These are phyloP conservation scores for Aix galericulata DNA, from an alignment of 2,113 vertebrate species.

Conservation along the genomic window DNA sequence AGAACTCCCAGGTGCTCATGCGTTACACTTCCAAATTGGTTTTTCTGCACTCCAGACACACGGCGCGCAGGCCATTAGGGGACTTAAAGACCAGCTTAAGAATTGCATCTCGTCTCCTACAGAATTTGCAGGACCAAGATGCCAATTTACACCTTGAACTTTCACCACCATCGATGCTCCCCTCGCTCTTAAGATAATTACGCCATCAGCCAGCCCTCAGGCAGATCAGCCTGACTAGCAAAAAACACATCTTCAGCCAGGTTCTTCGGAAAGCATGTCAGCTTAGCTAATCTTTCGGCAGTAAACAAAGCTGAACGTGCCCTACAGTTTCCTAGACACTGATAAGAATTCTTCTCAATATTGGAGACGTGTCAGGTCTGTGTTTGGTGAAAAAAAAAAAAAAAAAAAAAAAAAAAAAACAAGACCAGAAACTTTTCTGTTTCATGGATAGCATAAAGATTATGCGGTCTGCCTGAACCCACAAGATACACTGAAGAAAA, in stretches of 20 bases:
- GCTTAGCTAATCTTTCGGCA: background rate
- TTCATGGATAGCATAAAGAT: background rate
- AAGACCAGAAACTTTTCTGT: background rate
- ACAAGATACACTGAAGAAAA: background rate
- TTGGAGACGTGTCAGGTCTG: background rate
- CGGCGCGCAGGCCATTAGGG: background rate
- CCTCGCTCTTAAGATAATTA: background rate
- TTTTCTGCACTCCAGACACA: background rate
- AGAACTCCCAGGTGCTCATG: background rate
- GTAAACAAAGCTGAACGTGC: background rate
- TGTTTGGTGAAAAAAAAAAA: background rate
- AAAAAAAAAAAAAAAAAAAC: background rate
- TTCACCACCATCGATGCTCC: background rate
- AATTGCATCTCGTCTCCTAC: background rate
- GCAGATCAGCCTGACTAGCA: background rate
- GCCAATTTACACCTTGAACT: background rate
- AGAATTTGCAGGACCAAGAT: background rate
- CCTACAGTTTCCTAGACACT: accelerated
- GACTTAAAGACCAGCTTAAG: background rate
- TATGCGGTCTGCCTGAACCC: background rate
- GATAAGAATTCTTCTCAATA: background rate
- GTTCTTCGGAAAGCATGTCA: background rate
- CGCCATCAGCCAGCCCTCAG: accelerated
- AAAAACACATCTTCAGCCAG: background rate
- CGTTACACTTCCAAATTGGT: background rate